phyloP scores from a whole-genome alignment of 2,113 vertebrate genomes.

The Barbus barbus region DNA sequence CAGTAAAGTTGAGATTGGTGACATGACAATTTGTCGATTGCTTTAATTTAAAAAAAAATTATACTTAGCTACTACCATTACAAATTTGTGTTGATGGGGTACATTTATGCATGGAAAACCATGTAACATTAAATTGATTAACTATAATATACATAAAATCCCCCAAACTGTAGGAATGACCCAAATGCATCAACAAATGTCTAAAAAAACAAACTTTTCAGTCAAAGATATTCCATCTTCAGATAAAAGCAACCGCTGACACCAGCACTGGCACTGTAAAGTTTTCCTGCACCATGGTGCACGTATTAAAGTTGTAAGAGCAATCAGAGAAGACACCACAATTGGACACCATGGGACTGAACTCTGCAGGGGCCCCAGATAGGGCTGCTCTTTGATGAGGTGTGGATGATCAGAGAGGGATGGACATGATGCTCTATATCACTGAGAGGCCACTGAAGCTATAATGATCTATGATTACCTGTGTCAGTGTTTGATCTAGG shows the following conservation, averaged over 20 bases:
- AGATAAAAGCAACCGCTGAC: neutral
- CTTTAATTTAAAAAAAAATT: too few relatives aligned
- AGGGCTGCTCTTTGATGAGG: neutral
- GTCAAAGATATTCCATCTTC: neutral
- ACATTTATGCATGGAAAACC: neutral
- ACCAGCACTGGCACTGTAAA: neutral
- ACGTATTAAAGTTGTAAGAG: neutral
- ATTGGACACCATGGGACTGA: neutral
- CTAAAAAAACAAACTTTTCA: neutral
- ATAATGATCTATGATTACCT: conserved; percentile 13
- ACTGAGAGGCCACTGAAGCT: neutral
- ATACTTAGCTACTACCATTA: too few relatives aligned
- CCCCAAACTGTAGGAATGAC: neutral
- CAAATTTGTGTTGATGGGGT: too few relatives aligned
- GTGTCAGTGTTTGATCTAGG: neutral
- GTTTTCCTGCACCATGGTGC: neutral
- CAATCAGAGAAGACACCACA: neutral
- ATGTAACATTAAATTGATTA: neutral
- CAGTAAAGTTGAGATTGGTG: too few relatives aligned
- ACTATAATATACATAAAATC: neutral
- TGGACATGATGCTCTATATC: neutral
- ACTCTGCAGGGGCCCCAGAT: neutral
- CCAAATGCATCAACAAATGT: neutral
- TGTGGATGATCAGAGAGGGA: conserved; percentile 2
- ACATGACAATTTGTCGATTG: too few relatives aligned